Conservation (phyloP, 2,888 invertebrate species). For the Lepidochitona cinerea region DNA sequence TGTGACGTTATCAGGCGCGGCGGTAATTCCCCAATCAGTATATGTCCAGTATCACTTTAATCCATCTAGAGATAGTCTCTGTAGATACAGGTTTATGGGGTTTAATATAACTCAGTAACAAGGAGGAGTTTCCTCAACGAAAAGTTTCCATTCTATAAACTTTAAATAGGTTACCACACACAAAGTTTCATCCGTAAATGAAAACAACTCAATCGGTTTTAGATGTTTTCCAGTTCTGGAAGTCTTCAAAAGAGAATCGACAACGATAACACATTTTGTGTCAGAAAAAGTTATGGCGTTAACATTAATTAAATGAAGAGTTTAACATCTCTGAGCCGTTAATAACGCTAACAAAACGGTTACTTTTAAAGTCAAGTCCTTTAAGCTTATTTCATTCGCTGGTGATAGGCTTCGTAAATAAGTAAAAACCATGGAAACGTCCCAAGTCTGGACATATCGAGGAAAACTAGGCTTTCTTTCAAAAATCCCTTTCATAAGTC, state of each 20-base stretch:
- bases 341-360: conserved; percentile 4
- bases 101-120: neutral
- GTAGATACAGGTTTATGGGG: neutral
- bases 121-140: neutral
- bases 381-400: neutral
- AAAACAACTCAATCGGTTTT: neutral
- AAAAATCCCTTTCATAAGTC: conserved; percentile 11
- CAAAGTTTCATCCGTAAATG: neutral
- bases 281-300: neutral
- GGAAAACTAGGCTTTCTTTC: neutral
- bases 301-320: neutral
- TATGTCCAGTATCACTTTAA: neutral
- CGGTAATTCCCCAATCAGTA: too few relatives aligned
- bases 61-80: neutral
- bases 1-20: too few relatives aligned
- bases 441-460: conserved; percentile 4
- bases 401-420: neutral
- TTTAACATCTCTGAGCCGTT: neutral
- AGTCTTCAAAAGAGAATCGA: neutral
- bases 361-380: neutral
- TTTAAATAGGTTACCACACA: conserved; percentile 3
- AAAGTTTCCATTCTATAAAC: neutral
- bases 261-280: neutral
- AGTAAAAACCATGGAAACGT: neutral
- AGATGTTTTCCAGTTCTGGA: neutral